These are phyloP conservation scores for Drosophila kepulauana DNA, from an alignment of 1,140 invertebrate species.

Conservation along the genomic window DNA sequence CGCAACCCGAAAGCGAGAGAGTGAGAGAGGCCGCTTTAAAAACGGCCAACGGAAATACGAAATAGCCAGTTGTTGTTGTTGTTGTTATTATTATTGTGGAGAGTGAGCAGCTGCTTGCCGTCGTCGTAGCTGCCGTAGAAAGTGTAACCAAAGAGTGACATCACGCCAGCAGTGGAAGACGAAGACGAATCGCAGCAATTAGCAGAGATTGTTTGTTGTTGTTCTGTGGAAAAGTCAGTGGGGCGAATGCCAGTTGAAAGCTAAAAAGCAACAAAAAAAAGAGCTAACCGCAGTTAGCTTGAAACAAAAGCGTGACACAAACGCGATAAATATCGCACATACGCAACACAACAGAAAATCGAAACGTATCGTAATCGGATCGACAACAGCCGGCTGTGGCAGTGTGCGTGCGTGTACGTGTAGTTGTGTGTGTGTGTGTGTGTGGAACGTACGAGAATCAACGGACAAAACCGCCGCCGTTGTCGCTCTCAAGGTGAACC, in stretches of 20 bases:
- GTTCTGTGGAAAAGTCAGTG: constrained; percentile 36
- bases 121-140: constrained; percentile 47
- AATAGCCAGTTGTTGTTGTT: constrained; percentile 20
- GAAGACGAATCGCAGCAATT: constrained; percentile 34
- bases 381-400: constrained; percentile 32
- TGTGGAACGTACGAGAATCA: constrained; percentile 63
- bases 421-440: too few relatives aligned
- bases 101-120: constrained; percentile 47
- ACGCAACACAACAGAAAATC: constrained; percentile 18
- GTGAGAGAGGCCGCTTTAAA: constrained; percentile 45
- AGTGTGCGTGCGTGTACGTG: too few relatives aligned
- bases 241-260: constrained; percentile 2
- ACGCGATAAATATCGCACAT: constrained; percentile 36
- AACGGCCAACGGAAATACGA: constrained; percentile 72
- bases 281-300: constrained; percentile 21
- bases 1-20: constrained; percentile 26
- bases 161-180: constrained; percentile 53
- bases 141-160: constrained; percentile 75
- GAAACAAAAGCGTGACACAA: constrained; percentile 21
- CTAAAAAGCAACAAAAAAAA: constrained; percentile 10
- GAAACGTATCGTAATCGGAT: constrained; percentile 6
- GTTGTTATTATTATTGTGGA: constrained; percentile 9
- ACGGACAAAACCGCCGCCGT: constrained; percentile 35
- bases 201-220: constrained; percentile 24
- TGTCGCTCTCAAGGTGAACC: constrained; percentile 66